Conservation (phyloP, 2,113 vertebrate species). For the Phrynosoma blainvillii region DNA sequence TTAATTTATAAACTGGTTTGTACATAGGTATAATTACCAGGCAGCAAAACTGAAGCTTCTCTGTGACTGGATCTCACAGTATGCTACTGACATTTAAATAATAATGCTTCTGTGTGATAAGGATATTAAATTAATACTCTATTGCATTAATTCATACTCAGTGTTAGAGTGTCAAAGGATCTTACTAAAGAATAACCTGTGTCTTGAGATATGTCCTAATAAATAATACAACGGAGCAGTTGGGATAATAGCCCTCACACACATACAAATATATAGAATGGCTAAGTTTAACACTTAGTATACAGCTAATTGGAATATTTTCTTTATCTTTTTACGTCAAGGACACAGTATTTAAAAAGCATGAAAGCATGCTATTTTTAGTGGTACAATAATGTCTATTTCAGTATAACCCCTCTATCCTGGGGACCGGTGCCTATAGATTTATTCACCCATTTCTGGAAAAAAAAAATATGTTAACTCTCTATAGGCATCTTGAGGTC, state of each 20-base stretch:
- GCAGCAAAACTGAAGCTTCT: neutral
- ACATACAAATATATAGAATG: neutral
- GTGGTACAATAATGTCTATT: slow-evolving; percentile 41
- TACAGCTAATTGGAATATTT: neutral
- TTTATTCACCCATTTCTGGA: too few relatives aligned
- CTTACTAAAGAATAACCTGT: neutral
- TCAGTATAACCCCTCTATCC: too few relatives aligned
- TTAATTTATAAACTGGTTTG: neutral
- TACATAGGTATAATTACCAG: neutral
- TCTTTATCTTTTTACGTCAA: neutral
- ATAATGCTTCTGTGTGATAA: neutral
- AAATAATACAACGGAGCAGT: neutral
- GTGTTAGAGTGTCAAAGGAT: neutral
- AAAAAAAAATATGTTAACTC: too few relatives aligned
- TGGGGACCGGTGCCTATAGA: too few relatives aligned
- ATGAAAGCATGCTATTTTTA: slow-evolving; percentile 19
- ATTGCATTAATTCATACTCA: neutral
- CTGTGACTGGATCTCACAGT: neutral
- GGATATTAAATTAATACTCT: neutral
- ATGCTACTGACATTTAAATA: neutral
- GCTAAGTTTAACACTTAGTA: neutral
- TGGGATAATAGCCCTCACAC: neutral
- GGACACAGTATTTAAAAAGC: neutral
- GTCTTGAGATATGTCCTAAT: neutral
- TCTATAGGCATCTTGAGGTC: too few relatives aligned